Evolutionary conservation across 1,140 invertebrate species (phyloP), one percentile per base, ranked within the genome.

Genomic region (Heliconius congener): DNA sequence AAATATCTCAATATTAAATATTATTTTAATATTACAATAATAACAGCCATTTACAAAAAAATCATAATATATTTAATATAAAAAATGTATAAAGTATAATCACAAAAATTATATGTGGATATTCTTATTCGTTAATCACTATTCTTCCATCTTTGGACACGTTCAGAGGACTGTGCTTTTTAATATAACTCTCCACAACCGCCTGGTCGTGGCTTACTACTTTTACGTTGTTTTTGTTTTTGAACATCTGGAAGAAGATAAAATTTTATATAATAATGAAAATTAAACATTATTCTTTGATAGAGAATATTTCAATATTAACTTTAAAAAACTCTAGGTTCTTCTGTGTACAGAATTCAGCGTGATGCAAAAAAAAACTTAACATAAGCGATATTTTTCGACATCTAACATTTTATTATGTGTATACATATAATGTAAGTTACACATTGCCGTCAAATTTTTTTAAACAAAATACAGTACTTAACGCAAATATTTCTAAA

Each of bases 151-250:
- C 85, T 1, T 71, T 81, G 11, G 46, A 71, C 13, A 86, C 30
- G 46, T 87, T 77, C 30, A 89, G 71, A 3, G 86, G 88, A 1
- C 85, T 84, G 80, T 86, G 83, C 72, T 82, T 87, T 30, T 77
- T 77, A 42, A 89, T 86, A 55, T 84, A 87, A 16, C 39, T 39
- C 75, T 85, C 84, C 11, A 89, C 13, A n/a, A 85, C 66, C 60
- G 82, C 83, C 73, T 88, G 79, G 57, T 89, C 88, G 8, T 83
- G 84, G 11, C 88, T 86, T 37, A 88, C 84, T 2, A 84, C 57
- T 81, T 79, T 52, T 5, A 82, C 81, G 46, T 87, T 88, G 23
- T 70, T 82, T 75, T 84, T 86, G 27, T 81, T 79, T 73, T 82
- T 84, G 55, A 88, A 86, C 86, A 89, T 85, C 34, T 37, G 78